Conservation (phyloP, 2,888 invertebrate genomes). For the Amphipyra tragopoginis region DNA sequence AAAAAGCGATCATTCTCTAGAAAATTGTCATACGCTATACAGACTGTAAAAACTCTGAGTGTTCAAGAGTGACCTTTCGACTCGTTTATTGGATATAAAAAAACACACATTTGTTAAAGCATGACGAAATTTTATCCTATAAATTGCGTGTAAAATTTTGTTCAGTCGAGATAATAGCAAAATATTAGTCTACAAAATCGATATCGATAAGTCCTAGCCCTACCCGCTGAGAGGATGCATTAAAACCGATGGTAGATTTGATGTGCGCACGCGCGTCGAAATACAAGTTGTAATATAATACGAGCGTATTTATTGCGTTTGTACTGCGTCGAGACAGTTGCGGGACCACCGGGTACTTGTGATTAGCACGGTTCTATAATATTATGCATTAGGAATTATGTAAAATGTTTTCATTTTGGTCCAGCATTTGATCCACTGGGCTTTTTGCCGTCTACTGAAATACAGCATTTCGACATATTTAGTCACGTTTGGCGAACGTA, state of each 20-base stretch:
- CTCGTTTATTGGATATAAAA: too few relatives aligned
- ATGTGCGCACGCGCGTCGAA: slow-evolving; percentile 86
- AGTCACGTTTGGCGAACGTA: too few relatives aligned
- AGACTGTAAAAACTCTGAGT: too few relatives aligned
- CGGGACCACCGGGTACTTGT: slow-evolving; percentile 52
- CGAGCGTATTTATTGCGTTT: slow-evolving; percentile 69
- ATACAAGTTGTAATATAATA: slow-evolving; percentile 83
- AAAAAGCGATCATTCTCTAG: too few relatives aligned
- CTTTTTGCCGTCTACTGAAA: too few relatives aligned
- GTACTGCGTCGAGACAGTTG: slow-evolving; percentile 51
- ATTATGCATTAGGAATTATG: slow-evolving; percentile 13
- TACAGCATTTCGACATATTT: too few relatives aligned
- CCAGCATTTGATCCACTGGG: too few relatives aligned
- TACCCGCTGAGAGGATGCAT: slow-evolving; percentile 68
- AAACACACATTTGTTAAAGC: too few relatives aligned
- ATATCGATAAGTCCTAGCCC: slow-evolving; percentile 60
- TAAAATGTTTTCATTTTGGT: slow-evolving; percentile 8
- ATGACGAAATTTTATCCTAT: too few relatives aligned
- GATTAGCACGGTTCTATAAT: slow-evolving; percentile 46
- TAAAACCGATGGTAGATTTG: slow-evolving; percentile 78
- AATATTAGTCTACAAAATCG: slow-evolving; percentile 29
- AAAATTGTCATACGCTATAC: too few relatives aligned
- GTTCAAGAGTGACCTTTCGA: too few relatives aligned
- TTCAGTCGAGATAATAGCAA: neutral
- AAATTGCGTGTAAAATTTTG: too few relatives aligned